Evolutionary conservation across 2,113 vertebrate species (phyloP).

Genomic region (Sorex fumeus): DNA sequence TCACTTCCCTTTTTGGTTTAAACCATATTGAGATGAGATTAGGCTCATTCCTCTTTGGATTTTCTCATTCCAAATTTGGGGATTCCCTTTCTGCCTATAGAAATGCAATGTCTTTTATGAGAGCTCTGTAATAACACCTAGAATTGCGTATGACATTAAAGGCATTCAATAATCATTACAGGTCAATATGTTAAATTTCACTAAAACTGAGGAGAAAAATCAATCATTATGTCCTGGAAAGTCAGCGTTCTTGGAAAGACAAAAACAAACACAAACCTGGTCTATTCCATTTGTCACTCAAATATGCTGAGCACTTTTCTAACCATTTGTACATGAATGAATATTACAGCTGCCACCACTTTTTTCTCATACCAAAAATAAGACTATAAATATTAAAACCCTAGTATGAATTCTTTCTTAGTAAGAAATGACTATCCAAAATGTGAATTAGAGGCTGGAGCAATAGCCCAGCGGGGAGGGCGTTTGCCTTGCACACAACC

Average conservation of each 20-base stretch:
- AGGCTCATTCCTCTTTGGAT: background rate
- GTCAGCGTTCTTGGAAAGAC: background rate
- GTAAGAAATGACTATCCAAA: background rate
- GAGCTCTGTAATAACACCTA: background rate
- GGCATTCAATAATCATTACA: background rate
- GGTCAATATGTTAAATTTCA: background rate
- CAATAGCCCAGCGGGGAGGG: no score
- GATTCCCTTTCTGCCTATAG: background rate
- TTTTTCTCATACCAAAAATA: background rate
- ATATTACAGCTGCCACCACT: background rate
- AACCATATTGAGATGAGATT: no score
- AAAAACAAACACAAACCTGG: background rate
- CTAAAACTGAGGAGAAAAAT: background rate
- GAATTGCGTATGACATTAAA: background rate
- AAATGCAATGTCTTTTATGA: background rate
- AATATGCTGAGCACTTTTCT: background rate
- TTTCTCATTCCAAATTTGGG: background rate
- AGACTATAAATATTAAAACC: conserved; percentile 11
- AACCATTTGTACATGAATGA: background rate
- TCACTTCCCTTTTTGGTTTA: no score
- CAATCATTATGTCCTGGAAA: background rate
- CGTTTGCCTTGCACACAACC: no score
- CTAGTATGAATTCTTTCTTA: background rate
- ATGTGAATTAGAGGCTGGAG: background rate
- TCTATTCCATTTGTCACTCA: background rate